Percentiles rank a stretch among this genome's conserved stretches.
Conservation (phyloP, 2,888 invertebrate species). For the Sycophila texana region DNA sequence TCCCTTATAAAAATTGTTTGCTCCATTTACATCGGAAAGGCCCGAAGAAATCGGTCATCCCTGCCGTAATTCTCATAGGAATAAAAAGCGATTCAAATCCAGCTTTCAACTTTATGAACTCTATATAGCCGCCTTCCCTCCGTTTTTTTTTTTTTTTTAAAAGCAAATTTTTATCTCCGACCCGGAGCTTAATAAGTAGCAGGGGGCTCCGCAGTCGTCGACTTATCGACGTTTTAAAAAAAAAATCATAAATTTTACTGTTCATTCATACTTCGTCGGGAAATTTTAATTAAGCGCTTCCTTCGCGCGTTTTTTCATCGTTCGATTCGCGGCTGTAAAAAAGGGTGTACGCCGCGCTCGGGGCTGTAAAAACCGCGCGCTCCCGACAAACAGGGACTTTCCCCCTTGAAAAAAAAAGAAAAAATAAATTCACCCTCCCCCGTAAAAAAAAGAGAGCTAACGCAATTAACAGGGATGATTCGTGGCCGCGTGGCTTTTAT, state of each 20-base stretch:
- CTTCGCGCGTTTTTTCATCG: neutral
- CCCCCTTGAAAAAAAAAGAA: neutral
- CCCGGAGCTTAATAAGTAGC: slow-evolving; percentile 5
- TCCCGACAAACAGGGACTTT: too few relatives aligned
- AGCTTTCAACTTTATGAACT: slow-evolving; percentile 10
- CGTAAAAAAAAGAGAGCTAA: too few relatives aligned
- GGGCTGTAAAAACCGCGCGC: neutral
- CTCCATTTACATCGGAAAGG: slow-evolving; percentile 7
- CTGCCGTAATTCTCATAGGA: neutral
- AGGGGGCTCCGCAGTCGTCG: neutral
- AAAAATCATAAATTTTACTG: slow-evolving; percentile 22
- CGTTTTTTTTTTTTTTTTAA: slow-evolving; percentile 21
- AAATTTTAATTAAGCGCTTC: slow-evolving; percentile 22
- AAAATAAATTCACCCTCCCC: too few relatives aligned
- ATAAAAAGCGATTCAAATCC: slow-evolving; percentile 21
- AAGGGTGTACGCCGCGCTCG: too few relatives aligned
- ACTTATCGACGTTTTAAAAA: neutral
- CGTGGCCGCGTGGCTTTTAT: neutral
- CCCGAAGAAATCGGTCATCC: neutral
- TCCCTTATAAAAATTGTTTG: slow-evolving; percentile 13
- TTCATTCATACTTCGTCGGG: neutral
- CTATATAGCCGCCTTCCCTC: neutral
- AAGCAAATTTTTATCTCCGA: slow-evolving; percentile 25
- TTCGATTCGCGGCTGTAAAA: neutral
- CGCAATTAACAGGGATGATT: neutral